A percentile compares a stretch with the other conserved stretches of the same genome.
These are phyloP conservation scores for Priocnemis perturbator DNA, from an alignment of 2,888 invertebrate species.

Conservation along the genomic window DNA sequence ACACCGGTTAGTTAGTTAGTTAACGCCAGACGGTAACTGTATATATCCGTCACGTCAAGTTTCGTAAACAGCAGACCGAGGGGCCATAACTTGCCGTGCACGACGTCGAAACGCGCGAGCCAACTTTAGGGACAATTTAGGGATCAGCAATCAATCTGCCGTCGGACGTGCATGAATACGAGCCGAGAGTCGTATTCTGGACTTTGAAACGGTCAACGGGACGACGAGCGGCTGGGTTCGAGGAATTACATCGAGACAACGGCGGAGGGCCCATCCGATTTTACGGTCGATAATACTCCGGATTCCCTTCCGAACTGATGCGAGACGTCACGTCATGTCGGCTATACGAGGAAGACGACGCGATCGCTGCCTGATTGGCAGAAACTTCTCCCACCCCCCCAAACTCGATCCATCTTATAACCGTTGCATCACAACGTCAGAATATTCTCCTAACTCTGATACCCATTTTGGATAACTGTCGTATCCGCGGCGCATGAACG, in stretches of 20 bases:
- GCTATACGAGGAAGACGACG: no score
- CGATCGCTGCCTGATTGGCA: no score
- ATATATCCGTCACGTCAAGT: slow-evolving; percentile 51
- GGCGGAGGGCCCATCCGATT: background rate
- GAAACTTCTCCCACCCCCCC: no score
- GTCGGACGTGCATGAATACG: slow-evolving; percentile 44
- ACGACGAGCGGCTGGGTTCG: background rate
- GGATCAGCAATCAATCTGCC: slow-evolving; percentile 53
- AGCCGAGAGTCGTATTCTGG: slow-evolving; percentile 17
- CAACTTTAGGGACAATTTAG: slow-evolving; percentile 54
- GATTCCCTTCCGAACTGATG: background rate
- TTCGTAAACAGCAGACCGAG: slow-evolving; percentile 48
- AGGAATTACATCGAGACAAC: slow-evolving; percentile 2
- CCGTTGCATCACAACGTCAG: no score
- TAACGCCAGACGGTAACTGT: slow-evolving; percentile 45
- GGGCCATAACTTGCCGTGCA: slow-evolving; percentile 46
- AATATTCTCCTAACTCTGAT: no score
- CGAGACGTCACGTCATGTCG: no score
- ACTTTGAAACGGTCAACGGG: slow-evolving; percentile 20
- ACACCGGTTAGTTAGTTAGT: slow-evolving; percentile 56
- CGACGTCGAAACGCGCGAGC: slow-evolving; percentile 40
- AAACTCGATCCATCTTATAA: no score
- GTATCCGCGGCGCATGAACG: no score
- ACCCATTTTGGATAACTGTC: no score
- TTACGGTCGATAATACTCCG: background rate